Evolutionary conservation across 2,113 vertebrate genomes (phyloP), one percentile per base, ranked within the genome.

Genomic region (Pituophis catenifer): DNA sequence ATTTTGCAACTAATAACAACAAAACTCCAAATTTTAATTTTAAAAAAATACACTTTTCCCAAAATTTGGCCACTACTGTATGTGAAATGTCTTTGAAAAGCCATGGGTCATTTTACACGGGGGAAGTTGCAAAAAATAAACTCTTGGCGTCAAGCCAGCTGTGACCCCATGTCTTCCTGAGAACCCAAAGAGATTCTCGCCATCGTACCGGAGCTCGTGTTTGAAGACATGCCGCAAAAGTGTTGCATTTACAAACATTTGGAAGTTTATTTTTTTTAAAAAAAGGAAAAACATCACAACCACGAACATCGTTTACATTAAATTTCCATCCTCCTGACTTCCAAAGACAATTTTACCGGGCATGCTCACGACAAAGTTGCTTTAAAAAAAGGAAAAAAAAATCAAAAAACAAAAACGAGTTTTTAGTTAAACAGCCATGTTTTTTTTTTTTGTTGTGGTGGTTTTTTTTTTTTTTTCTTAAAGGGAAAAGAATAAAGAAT

Each of bases 261-360:
- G 97, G 94, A 97, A 96, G 96, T 98, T 98, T 97, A 97, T 98
- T 97, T 96, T 97, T 96, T 29, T 38, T 38, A 38, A 38, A 48
- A 9, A 5, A 93, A 97, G 8, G 96, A 97, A 94, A 97, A 94
- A 94, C 91, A 95, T 97, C 97, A 97, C 97, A 97, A 97, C 94
- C 97, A 96, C 95, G 91, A 96, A 97, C 97, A 97, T 65, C 89
- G 57, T 96, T 96, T 97, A 97, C 97, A 97, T 95, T 95, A 94
- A 15, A 90, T 90, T 95, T 95, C 96, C 96, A 95, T 95, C 92
- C 94, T 87, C 91, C 91, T 59, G 96, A 94, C 94, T 95, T 95
- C 94, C 95, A 95, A 95, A 92, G 91, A 91, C 96, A 97, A 94
- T 26, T 95, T 95, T 94, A 97, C 95, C 94, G 95, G 96, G 97